Base-by-base conservation (phyloP, 1,140 invertebrate genomes). In the Procambarus clarkii region DNA sequence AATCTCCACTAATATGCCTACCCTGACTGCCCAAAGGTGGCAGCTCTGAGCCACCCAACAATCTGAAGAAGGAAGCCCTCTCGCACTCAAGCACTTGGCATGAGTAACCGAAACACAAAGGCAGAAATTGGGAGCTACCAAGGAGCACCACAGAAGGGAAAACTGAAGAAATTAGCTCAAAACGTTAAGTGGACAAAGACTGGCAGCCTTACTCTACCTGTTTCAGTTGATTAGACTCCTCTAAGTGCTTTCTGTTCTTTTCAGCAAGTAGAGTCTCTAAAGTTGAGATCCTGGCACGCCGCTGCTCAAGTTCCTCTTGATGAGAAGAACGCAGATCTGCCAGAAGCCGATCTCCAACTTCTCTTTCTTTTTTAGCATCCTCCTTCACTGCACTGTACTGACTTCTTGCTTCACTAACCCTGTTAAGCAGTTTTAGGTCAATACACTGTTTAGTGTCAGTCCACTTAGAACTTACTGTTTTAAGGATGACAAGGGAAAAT, bases 271-370 rank as follows among this genome's bases (percentile, higher is more conserved):
- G 69, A 9, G n/a, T 58, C 60, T 89, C 64, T 18, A 82, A 60
- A 18, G 79, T 76, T 71, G 79, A 21, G 13, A 89, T 80, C 50
- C 87, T 71, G 60, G 60, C 79, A 21, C 80, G 48, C 11, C 82
- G 48, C 46, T 82, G 79, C 18, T 83, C 87, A 15, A 82, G 18
- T 58, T 89, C 87, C 64, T 82, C 87, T 60, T 89, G 87, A 60
- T 89, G 87, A 34, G 79, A 71, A 0, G 64, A 45, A 5, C 80
- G 79, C 46, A 82, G 64, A 15, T 89, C 78, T 2, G 78, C 79
- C 79, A 54, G 13, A 44, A 71, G 45, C 11, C 46, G 46, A 18
- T 54, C 64, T 79, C 60, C 69, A 44, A 24, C 18, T 5, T 71
- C 80, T 50, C 69, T 13, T 9, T 50, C 79, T 50, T 71, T 76